Percentiles rank a stretch among this genome's conserved stretches.
phyloP scores from a whole-genome alignment of 2,797 vertebrate genomes.

The Diplodus sargus region DNA sequence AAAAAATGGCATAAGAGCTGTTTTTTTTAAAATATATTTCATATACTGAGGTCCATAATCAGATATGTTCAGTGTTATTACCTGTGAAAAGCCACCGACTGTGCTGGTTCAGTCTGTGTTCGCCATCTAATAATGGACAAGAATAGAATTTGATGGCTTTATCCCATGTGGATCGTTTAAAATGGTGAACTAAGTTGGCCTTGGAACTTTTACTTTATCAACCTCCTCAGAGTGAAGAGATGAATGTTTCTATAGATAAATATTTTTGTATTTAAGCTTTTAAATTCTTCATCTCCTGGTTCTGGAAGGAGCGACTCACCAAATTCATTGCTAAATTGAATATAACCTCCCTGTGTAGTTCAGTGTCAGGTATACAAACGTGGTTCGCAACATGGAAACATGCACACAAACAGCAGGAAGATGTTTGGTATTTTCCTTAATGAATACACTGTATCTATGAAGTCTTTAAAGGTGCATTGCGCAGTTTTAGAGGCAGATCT shows the following conservation, averaged over 20 bases:
- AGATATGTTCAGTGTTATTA: not conserved
- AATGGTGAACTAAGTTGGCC: not conserved
- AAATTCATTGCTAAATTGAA: not conserved
- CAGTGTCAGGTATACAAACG: too few species aligned
- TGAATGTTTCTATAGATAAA: not conserved
- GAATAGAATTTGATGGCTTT: not conserved
- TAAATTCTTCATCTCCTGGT: not conserved
- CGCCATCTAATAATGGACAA: not conserved
- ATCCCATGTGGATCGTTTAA: not conserved
- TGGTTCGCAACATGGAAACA: too few species aligned
- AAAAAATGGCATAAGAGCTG: not conserved
- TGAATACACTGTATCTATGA: too few species aligned
- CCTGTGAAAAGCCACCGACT: not conserved
- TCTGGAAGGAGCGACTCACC: not conserved
- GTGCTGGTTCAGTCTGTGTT: not conserved
- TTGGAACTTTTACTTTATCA: slow-evolving; percentile 12
- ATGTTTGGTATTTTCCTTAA: too few species aligned
- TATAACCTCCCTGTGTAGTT: not conserved
- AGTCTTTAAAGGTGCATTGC: too few species aligned
- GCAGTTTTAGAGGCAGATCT: too few species aligned
- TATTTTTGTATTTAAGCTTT: slow-evolving; percentile 4
- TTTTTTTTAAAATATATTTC: slow-evolving; percentile 7
- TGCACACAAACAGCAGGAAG: too few species aligned
- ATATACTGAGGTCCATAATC: not conserved
- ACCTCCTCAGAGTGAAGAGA: not conserved